A percentile compares a stretch with the other conserved stretches of the same genome.
Conservation (phyloP, 1,140 invertebrate species). For the Pseudomyrmex sp. region DNA sequence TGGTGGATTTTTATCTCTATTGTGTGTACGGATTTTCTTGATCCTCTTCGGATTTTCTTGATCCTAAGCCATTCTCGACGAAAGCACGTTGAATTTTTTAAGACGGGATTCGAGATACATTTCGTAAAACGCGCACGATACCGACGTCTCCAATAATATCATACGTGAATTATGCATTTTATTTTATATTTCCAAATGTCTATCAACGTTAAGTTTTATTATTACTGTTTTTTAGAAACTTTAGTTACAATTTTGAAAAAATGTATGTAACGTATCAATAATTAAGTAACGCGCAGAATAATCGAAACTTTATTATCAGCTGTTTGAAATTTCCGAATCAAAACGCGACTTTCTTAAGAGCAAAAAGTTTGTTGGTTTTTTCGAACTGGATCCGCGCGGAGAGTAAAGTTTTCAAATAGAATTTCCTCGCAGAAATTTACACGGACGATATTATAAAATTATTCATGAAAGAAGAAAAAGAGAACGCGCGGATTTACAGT, state of each 20-base stretch:
- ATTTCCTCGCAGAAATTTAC: not conserved
- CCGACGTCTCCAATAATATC: not conserved
- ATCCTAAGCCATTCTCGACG: constrained; percentile 26
- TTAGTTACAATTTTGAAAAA: too few species aligned
- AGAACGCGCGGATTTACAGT: constrained; percentile 8
- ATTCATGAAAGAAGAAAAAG: not conserved
- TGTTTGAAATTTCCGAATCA: not conserved
- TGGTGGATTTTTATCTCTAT: constrained; percentile 16
- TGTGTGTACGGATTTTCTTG: constrained; percentile 36
- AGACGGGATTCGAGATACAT: not conserved
- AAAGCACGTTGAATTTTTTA: constrained; percentile 46
- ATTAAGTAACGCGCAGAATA: not conserved
- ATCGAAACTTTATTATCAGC: not conserved
- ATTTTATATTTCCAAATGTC: not conserved
- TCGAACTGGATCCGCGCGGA: not conserved
- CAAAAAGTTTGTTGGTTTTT: not conserved
- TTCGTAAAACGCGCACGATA: not conserved
- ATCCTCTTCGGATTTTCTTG: constrained; percentile 46
- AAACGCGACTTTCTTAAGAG: not conserved
- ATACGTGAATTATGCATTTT: not conserved
- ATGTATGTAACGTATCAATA: too few species aligned
- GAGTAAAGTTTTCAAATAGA: not conserved
- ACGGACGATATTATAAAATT: constrained; percentile 31
- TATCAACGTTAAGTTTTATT: not conserved
- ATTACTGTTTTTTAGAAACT: too few species aligned